These are phyloP conservation scores for Steatocranus sp. DNA, from an alignment of 2,797 vertebrate genomes.

Conservation along the genomic window DNA sequence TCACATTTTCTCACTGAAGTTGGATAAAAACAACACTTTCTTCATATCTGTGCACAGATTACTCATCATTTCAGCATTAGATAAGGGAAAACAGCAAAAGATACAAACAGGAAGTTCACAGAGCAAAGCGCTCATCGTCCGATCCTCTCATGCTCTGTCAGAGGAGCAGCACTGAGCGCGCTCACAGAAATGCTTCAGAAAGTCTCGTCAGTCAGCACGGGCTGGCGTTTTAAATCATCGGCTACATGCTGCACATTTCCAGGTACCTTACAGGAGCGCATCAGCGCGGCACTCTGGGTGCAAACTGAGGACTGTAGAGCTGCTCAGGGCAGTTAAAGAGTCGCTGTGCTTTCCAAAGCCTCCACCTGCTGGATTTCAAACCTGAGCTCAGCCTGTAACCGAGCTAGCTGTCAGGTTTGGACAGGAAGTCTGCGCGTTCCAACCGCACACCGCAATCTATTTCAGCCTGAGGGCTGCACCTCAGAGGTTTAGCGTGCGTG, in stretches of 20 bases:
- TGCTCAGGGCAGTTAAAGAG: neutral
- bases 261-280: neutral
- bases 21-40: no score
- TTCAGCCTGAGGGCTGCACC: neutral
- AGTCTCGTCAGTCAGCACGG: neutral
- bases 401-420: rapidly evolving
- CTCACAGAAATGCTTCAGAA: neutral
- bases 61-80: rapidly evolving
- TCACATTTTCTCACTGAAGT: no score
- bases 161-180: neutral
- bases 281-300: neutral
- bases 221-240: neutral
- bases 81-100: neutral
- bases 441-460: neutral
- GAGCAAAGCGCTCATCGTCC: neutral
- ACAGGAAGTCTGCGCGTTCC: neutral
- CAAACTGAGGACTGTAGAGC: neutral
- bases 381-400: neutral
- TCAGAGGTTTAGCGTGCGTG: neutral
- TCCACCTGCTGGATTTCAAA: neutral
- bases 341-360: neutral
- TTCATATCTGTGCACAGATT: neutral
- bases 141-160: neutral
- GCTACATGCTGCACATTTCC: neutral
- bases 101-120: neutral